Evolutionary conservation across 2,888 invertebrate species (phyloP), one percentile per base, ranked within the genome.

Genomic region (Limnephilus auricula): DNA sequence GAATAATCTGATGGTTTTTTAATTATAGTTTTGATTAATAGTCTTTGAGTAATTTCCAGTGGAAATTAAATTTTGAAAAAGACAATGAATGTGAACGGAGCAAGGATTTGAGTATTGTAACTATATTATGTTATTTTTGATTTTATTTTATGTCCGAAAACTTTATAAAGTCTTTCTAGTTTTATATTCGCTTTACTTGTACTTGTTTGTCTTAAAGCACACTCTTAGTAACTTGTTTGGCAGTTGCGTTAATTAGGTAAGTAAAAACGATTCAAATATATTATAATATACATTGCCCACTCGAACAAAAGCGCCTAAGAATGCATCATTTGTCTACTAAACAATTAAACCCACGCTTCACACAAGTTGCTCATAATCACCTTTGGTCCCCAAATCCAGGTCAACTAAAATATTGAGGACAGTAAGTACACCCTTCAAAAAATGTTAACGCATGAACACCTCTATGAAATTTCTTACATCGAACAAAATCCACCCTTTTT

Each of bases 301-400:
- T 65, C n/a, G 82, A 25, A 82, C 25, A 34, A 32, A 25, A 25
- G 15, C 82, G 9, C 18, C 2, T 18, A 82, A 82, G 32, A 82
- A 82, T 82, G 82, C 82, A 34, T 82, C 82, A 82, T 37, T 82
- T 34, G 82, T 34, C 82, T 34, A 32, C 34, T 34, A 82, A 82
- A 82, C n/a, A 82, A 82, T 82, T 82, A 82, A 82, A 82, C 34
- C 32, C 82, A 82, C 34, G 82, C 82, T 37, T 82, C 82, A 32
- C 32, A 32, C 34, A 82, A 34, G 82, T 82, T 37, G 34, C 34
- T 82, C 82, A 82, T 82, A 34, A 82, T 82, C 82, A 82, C 82
- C 82, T 37, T 32, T 82, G 25, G 32, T 82, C 82, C 82, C 82
- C 0, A 15, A 25, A 82, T 25, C 34, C 9, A 82, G 32, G 34